Base-by-base conservation (phyloP, 2,888 invertebrate genomes). In the Pseudococcus jackbeardsleyi region DNA sequence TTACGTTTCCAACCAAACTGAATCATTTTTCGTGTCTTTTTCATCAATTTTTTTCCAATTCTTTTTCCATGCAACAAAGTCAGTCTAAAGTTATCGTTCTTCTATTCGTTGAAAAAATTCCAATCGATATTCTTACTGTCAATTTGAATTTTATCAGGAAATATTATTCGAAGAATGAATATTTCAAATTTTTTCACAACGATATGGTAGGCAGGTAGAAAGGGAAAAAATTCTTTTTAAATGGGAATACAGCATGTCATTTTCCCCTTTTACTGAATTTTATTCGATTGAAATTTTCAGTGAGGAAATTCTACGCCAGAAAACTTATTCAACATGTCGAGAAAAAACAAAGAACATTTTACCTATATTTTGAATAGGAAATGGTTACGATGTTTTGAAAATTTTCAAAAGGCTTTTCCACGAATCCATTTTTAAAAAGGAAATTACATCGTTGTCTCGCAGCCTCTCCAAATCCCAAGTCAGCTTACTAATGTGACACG, bases 21-120 rank as follows among this genome's bases (percentile, higher is more conserved):
- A 68, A 33, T 64, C 64, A 64, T 64, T 64, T 64, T 22, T 7
- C 64, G 19, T 64, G 64, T 19, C 64, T 64, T 64, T 64, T 64
- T 64, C 54, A n/a, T 64, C 64, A 64, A 64, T 22, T 22, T 22
- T 19, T 64, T 64, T 64, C n/a, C n/a, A 2, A 3, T 64, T 9
- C 22, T 22, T 59, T 59, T 64, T 64, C 22, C 9, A 9, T 22
- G 64, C 11, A 64, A 9, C 1, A 64, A 64, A 64, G 64, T 22
- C 64, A 8, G 22, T 33, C 26, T 64, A 9, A 64, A 64, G 9
- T 22, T 22, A 64, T 64, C 22, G 19, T 19, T 22, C 7, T 64
- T 22, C 9, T 64, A 22, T 64, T 64, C 64, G 12, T 9, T 64
- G 64, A 64, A 64, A 64, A 64, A 64, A 64, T 64, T 22, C 22